A percentile compares a stretch with the other conserved stretches of the same genome.
Conservation (phyloP, 2,113 vertebrate genomes). For the Cheilinus undulatus region DNA sequence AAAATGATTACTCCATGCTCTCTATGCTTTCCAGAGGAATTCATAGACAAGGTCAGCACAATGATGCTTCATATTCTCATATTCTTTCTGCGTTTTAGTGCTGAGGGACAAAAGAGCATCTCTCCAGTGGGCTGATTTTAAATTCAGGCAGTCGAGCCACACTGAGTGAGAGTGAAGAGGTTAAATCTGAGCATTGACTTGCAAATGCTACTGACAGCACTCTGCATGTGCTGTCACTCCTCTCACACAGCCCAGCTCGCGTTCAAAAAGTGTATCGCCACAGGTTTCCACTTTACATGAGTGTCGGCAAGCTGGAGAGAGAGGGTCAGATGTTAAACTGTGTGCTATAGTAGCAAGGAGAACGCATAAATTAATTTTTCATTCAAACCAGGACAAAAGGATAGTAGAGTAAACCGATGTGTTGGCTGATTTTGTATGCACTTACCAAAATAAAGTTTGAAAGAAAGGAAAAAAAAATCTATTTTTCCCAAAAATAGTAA, state of each 20-base stretch:
- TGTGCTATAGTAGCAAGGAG: constrained; percentile 14
- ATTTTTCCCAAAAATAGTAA: not conserved
- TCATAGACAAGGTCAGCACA: constrained; percentile 37
- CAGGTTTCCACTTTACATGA: constrained; percentile 57
- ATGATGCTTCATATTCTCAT: constrained; percentile 2
- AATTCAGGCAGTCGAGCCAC: constrained; percentile 53
- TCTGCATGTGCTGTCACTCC: constrained; percentile 69
- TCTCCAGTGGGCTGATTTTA: constrained; percentile 55
- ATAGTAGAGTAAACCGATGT: not conserved
- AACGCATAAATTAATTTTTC: not conserved
- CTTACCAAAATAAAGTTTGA: not conserved
- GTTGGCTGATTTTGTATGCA: not conserved
- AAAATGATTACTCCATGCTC: constrained; percentile 21
- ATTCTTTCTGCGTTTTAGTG: not conserved
- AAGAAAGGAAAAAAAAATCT: not conserved
- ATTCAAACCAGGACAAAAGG: constrained; percentile 2
- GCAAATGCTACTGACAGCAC: constrained; percentile 71
- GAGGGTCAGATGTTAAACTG: constrained; percentile 53
- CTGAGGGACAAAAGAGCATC: constrained; percentile 18
- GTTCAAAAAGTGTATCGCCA: constrained; percentile 34
- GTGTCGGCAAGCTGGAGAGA: constrained; percentile 34
- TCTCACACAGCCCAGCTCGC: constrained; percentile 41
- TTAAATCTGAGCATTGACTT: constrained; percentile 75
- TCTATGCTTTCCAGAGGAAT: constrained; percentile 4
- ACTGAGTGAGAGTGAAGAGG: constrained; percentile 62